Evolutionary conservation across 2,888 invertebrate genomes (phyloP), one percentile per base, ranked within the genome.

Genomic region (Apamea anceps): DNA sequence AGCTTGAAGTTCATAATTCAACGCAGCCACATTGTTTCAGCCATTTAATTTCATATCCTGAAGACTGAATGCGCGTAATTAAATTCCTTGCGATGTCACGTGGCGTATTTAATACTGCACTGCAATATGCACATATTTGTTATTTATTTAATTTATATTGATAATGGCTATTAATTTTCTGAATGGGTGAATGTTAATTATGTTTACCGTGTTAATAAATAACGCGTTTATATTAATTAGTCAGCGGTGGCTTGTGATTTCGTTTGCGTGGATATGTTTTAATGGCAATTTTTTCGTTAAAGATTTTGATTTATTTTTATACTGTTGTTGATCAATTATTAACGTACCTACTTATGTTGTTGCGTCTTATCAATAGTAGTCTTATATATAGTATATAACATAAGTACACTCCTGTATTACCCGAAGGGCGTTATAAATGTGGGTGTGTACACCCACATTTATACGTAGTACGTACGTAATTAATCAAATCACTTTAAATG

Each of bases 81-180:
- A 85, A 85, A 87, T 88, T 87, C 83, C 75, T 57, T 10, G 67
- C 79, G 66, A 72, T 68, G 67, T 79, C 80, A 81, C 72, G 82
- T 79, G 42, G 21, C 65, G 68, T 74, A 75, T 83, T 81, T 77
- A 73, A 85, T 79, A 87, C 73, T 68, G 66, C 65, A 80, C 32
- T 72, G 75, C 77, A 82, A 77, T 70, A 73, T 83, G 73, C 71
- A 72, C 54, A n/a, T 72, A 28, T 37, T 54, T 75, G 15, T 54
- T 54, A 75, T 80, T 72, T 57, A 63, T n/a, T 60, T 45, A 37
- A 21, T 76, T 13, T 45, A 21, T 21, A 48, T 77, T 76, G 48
- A 76, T 21, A 68, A 60, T 62, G 15, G 28, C 51, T 67, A 32
- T 71, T 60, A n/a, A 62, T 72, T 75, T 65, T 28, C 62, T 48